These are phyloP conservation scores for Spisula solida DNA, from an alignment of 2,888 invertebrate species.

Conservation along the genomic window DNA sequence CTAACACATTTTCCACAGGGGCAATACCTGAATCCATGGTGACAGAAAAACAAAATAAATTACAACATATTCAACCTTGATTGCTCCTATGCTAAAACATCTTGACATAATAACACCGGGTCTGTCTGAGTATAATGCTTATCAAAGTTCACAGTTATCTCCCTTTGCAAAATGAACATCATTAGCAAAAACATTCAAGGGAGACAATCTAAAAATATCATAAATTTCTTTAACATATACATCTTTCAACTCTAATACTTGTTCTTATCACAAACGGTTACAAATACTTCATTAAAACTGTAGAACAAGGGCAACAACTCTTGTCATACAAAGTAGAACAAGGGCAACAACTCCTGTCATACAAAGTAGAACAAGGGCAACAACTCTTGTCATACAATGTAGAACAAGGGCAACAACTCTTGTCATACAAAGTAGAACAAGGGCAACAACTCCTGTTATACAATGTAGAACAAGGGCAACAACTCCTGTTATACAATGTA, in stretches of 20 bases:
- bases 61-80: background rate
- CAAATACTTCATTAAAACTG: background rate
- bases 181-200: background rate
- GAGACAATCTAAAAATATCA: background rate
- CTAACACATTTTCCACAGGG: too few relatives aligned
- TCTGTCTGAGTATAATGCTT: background rate
- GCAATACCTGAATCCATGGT: background rate
- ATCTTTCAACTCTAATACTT: background rate
- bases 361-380: too few relatives aligned
- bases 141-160: background rate
- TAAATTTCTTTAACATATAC: constrained; percentile 6
- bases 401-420: too few relatives aligned
- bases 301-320: background rate
- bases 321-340: background rate
- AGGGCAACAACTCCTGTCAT: too few relatives aligned
- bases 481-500: background rate
- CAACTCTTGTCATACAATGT: too few relatives aligned
- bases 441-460: too few relatives aligned
- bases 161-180: background rate
- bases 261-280: background rate
- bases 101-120: background rate
- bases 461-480: too few relatives aligned
- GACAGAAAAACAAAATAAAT: background rate
- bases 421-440: too few relatives aligned
- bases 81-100: background rate